phyloP scores from a whole-genome alignment of 1,140 invertebrate species.

The Pogonognathellus flavescens region DNA sequence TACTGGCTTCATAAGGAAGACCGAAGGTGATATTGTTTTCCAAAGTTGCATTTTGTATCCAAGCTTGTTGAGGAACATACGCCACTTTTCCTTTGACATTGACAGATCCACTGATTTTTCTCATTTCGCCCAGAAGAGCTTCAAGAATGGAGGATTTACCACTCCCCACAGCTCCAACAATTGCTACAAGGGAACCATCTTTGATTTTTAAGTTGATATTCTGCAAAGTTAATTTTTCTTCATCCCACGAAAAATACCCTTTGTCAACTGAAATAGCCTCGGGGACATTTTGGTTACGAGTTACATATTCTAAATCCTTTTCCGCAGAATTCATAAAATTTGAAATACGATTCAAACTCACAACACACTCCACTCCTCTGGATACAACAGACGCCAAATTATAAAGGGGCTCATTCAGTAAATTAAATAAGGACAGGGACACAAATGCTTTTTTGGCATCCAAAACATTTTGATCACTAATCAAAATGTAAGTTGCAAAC shows the following conservation, averaged over 20 bases:
- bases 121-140: slow-evolving; percentile 73
- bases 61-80: slow-evolving; percentile 93
- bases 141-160: slow-evolving; percentile 75
- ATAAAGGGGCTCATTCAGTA: slow-evolving; percentile 84
- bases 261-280: slow-evolving; percentile 80
- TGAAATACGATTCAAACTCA: slow-evolving; percentile 68
- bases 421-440: slow-evolving; percentile 82
- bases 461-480: slow-evolving; percentile 77
- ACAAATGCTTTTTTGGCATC: slow-evolving; percentile 94
- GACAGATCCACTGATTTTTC: slow-evolving; percentile 69
- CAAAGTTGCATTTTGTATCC: slow-evolving; percentile 93
- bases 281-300: slow-evolving; percentile 71
- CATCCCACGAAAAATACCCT: slow-evolving; percentile 81
- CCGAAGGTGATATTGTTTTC: slow-evolving; percentile 90
- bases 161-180: slow-evolving; percentile 74
- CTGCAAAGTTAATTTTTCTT: slow-evolving; percentile 66
- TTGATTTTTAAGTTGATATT: slow-evolving; percentile 68
- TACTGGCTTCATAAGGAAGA: slow-evolving; percentile 77
- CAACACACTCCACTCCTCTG: slow-evolving; percentile 77
- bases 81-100: slow-evolving; percentile 78
- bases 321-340: slow-evolving; percentile 69
- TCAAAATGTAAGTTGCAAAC: slow-evolving; percentile 89
- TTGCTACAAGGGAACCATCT: slow-evolving; percentile 71
- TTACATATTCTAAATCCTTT: slow-evolving; percentile 65
- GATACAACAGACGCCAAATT: slow-evolving; percentile 89